phyloP scores from a whole-genome alignment of 1,140 invertebrate genomes.

The Oedothorax gibbosus region DNA sequence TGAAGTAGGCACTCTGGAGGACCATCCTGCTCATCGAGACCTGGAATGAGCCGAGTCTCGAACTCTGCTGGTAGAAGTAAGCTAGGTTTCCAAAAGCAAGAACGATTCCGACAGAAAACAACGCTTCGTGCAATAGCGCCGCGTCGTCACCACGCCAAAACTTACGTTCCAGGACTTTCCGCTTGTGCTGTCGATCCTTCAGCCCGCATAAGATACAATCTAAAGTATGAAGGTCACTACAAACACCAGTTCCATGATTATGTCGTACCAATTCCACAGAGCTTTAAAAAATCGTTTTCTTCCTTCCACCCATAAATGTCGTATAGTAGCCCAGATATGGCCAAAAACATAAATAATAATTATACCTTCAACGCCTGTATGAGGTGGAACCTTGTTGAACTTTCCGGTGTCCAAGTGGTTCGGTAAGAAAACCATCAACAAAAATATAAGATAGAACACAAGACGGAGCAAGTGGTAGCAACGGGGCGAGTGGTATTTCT shows the following conservation, averaged over 20 bases:
- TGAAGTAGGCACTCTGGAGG: constrained; percentile 76
- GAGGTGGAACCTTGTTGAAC: constrained; percentile 70
- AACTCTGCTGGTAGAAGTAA: no score
- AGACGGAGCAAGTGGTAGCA: constrained; percentile 70
- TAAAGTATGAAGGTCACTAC: constrained; percentile 71
- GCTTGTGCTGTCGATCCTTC: constrained; percentile 63
- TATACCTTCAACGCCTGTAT: constrained; percentile 68
- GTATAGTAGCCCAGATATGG: constrained; percentile 22
- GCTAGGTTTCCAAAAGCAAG: constrained; percentile 68
- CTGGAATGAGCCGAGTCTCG: background rate
- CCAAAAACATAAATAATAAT: no score
- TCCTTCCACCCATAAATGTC: constrained; percentile 17
- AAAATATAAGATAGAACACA: constrained; percentile 71
- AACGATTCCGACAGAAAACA: no score
- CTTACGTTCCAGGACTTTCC: no score
- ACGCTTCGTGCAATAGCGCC: no score
- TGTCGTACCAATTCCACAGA: constrained; percentile 65
- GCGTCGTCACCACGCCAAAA: no score
- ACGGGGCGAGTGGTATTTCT: constrained; percentile 67
- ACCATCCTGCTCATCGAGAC: constrained; percentile 66
- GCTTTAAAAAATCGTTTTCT: constrained; percentile 21
- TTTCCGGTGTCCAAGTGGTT: constrained; percentile 68
- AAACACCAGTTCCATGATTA: constrained; percentile 70
- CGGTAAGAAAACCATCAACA: constrained; percentile 76
- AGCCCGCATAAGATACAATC: constrained; percentile 70